Conservation (phyloP, 2,797 vertebrate genomes). For the Poeciliopsis infans region DNA sequence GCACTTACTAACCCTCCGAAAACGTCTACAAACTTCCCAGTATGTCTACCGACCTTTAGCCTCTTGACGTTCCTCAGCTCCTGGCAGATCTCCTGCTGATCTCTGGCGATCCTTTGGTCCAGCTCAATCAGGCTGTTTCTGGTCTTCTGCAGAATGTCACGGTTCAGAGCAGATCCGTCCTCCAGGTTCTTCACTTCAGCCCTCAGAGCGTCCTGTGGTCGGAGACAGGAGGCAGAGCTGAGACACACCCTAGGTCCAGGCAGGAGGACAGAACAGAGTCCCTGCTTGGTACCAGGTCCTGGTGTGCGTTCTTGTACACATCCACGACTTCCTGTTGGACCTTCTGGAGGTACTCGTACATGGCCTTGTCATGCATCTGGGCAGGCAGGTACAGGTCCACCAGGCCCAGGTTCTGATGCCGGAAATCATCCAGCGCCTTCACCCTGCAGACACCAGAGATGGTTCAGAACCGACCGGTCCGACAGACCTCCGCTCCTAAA, state of each 20-base stretch:
- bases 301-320: accelerated
- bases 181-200: background rate
- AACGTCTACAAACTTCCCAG: too few species aligned
- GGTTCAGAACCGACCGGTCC: background rate
- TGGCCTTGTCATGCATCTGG: background rate
- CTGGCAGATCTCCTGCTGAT: accelerated
- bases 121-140: accelerated
- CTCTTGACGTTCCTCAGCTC: background rate
- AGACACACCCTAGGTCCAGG: background rate
- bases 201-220: accelerated
- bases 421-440: accelerated
- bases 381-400: background rate
- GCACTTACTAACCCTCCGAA: conserved; percentile 20
- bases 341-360: background rate
- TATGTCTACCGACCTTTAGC: conserved; percentile 28
- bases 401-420: background rate
- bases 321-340: conserved; percentile 5
- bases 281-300: conserved; percentile 13
- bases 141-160: background rate
- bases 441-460: conserved; percentile 30
- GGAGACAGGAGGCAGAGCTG: background rate
- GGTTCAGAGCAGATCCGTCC: background rate
- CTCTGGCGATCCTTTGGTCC: accelerated
- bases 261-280: background rate
- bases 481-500: background rate